A percentile compares a stretch with the other conserved stretches of the same genome.
These are phyloP conservation scores for Abrostola tripartita DNA, from an alignment of 2,888 invertebrate genomes.

Conservation along the genomic window DNA sequence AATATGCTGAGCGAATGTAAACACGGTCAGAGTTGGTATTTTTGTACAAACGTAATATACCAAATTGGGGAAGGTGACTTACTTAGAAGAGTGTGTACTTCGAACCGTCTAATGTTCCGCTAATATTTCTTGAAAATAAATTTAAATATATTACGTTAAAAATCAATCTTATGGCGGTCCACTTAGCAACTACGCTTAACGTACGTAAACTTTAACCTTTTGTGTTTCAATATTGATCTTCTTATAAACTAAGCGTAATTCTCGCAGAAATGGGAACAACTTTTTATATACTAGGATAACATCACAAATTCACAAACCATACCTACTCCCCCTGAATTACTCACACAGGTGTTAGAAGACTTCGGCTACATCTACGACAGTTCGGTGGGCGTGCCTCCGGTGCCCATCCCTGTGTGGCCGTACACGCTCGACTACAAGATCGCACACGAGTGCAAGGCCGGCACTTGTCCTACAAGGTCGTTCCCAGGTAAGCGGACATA, in stretches of 20 bases:
- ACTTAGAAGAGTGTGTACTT: neutral
- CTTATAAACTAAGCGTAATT: too few relatives aligned
- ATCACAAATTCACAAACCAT: neutral
- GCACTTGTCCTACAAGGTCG: constrained; percentile 96
- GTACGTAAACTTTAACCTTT: too few relatives aligned
- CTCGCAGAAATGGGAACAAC: too few relatives aligned
- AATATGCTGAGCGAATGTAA: constrained; percentile 32
- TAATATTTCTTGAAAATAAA: too few relatives aligned
- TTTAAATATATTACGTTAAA: too few relatives aligned
- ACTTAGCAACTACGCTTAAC: too few relatives aligned
- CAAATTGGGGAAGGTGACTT: neutral
- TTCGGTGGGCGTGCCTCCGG: constrained; percentile 95
- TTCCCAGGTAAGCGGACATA: constrained; percentile 91
- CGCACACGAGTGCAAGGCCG: constrained; percentile 97
- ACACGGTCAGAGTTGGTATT: constrained; percentile 13
- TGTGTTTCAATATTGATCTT: too few relatives aligned
- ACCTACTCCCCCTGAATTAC: constrained; percentile 14
- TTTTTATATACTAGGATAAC: neutral
- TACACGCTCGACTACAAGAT: constrained; percentile 98
- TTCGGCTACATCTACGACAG: constrained; percentile 98
- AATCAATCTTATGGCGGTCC: too few relatives aligned
- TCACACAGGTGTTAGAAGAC: constrained; percentile 93
- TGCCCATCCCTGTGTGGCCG: constrained; percentile 95
- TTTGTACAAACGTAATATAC: neutral
- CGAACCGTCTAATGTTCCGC: neutral